Evolutionary conservation across 2,797 vertebrate genomes (phyloP).

Genomic region (Pseudomugil gertrudae): DNA sequence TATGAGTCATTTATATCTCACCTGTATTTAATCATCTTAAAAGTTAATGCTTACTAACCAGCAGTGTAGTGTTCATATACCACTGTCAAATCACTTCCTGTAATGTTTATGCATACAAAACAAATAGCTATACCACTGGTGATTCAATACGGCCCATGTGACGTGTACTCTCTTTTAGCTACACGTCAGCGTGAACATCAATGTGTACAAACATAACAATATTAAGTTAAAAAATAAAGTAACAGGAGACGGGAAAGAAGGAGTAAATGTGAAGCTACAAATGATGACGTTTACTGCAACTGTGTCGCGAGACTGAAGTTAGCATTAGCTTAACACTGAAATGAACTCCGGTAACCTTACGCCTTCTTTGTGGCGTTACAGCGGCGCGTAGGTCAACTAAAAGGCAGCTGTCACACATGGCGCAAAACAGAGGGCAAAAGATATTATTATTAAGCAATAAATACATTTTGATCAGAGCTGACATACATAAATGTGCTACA

Average conservation of each 20-base stretch:
- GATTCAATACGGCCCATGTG: background rate
- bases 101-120: background rate
- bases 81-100: background rate
- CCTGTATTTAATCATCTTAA: background rate
- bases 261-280: background rate
- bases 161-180: background rate
- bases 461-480: background rate
- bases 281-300: background rate
- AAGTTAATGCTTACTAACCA: background rate
- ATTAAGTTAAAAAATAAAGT: background rate
- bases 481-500: background rate
- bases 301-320: background rate
- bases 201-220: background rate
- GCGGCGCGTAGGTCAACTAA: conserved; percentile 31
- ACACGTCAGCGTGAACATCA: background rate
- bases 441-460: background rate
- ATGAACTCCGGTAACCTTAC: conserved; percentile 68
- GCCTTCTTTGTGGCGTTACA: conserved; percentile 37
- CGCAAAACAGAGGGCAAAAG: background rate
- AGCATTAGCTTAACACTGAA: conserved; percentile 8
- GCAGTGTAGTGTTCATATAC: background rate
- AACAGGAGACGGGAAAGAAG: background rate
- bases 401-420: conserved; percentile 31
- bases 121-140: background rate
- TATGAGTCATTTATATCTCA: background rate